Conservation (phyloP, 53 echinoderm and acorn worm species). For the Patiria pectinifera region DNA sequence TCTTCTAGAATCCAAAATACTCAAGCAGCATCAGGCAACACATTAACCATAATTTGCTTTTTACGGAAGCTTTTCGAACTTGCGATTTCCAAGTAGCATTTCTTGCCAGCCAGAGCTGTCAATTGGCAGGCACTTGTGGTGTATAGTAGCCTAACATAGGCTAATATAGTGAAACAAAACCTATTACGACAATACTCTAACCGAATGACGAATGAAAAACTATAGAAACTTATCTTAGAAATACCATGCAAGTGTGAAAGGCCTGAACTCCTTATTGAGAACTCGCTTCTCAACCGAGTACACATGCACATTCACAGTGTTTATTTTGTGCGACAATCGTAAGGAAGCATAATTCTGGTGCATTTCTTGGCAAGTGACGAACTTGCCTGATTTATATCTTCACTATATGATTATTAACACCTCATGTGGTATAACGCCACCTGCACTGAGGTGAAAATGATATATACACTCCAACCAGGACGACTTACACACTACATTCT, state of each 20-base stretch:
- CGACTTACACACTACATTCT: not conserved
- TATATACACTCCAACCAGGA: not conserved
- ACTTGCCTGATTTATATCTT: not conserved
- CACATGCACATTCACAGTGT: no score
- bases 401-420: not conserved
- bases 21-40: not conserved
- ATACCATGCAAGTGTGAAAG: not conserved
- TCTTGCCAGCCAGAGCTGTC: not conserved
- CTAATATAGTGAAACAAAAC: not conserved
- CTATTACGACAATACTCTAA: not conserved
- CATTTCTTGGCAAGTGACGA: not conserved
- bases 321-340: no score
- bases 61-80: not conserved
- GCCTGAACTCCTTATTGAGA: no score
- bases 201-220: not conserved
- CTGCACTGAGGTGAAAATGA: not conserved
- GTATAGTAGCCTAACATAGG: constrained; percentile 31
- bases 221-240: not conserved
- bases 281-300: no score
- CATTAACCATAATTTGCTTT: not conserved
- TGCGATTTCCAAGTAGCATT: not conserved
- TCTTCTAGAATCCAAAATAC: not conserved
- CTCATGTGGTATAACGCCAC: not conserved
- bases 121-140: constrained; percentile 19
- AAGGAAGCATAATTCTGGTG: not conserved